phyloP scores from a whole-genome alignment of 2,797 vertebrate genomes.

The Pogoniulus pusillus region DNA sequence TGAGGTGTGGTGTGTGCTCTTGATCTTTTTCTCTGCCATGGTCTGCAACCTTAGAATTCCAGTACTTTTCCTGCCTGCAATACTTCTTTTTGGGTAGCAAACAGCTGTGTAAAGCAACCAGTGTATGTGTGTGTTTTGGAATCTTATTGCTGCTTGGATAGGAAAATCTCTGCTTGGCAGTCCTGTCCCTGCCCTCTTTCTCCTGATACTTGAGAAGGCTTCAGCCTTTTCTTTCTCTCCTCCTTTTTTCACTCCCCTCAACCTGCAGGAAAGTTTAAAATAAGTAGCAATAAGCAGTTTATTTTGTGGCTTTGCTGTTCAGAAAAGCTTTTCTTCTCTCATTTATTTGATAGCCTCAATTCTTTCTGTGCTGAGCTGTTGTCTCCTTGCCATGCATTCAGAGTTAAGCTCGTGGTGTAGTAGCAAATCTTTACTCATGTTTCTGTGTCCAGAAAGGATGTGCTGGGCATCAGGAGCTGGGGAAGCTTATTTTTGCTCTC shows the following conservation, averaged over 20 bases:
- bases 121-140: background rate
- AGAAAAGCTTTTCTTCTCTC: background rate
- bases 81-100: background rate
- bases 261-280: background rate
- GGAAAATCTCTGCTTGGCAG: background rate
- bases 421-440: background rate
- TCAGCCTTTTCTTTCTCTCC: background rate
- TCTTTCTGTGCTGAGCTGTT: background rate
- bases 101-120: background rate
- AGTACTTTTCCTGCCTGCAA: background rate
- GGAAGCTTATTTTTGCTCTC: background rate
- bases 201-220: background rate
- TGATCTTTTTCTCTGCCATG: background rate
- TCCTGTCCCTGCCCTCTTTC: background rate
- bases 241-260: background rate
- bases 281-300: no score
- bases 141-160: background rate
- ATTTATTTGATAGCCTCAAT: background rate
- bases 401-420: background rate
- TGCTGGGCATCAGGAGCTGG: background rate
- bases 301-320: background rate
- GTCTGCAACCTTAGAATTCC: background rate
- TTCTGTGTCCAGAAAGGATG: background rate
- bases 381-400: background rate
- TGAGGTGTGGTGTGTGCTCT: background rate